phyloP scores from a whole-genome alignment of 92 coral and sea anemone genomes.

The Galaxea fascicularis region DNA sequence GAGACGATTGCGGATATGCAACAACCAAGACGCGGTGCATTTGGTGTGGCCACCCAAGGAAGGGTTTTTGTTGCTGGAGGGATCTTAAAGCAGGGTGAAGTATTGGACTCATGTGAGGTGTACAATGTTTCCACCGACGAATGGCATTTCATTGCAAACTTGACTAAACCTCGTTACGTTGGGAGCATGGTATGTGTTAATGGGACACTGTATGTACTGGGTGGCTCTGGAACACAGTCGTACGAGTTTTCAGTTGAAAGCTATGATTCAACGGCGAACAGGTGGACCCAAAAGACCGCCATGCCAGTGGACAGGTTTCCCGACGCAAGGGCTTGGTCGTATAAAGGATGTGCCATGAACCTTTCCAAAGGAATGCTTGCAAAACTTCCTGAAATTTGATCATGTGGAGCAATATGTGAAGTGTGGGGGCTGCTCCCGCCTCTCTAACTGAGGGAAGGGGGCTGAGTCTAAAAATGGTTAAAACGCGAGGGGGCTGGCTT shows the following conservation, averaged over 20 bases:
- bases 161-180: neutral
- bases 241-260: neutral
- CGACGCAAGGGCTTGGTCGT: neutral
- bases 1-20: slow-evolving; percentile 6
- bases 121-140: slow-evolving; percentile 2
- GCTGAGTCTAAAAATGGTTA: no score
- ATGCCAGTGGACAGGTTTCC: neutral
- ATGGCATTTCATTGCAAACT: slow-evolving; percentile 18
- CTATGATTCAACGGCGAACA: slow-evolving; percentile 7
- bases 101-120: neutral
- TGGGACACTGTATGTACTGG: slow-evolving; percentile 11
- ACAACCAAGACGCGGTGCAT: neutral
- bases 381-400: no score
- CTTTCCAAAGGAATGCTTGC: slow-evolving; percentile 17
- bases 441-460: no score
- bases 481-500: no score
- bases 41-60: slow-evolving; percentile 3
- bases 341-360: slow-evolving; percentile 10
- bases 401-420: no score
- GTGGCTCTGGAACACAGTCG: neutral
- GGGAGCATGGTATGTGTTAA: slow-evolving; percentile 28
- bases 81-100: no score
- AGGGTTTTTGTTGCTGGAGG: slow-evolving; percentile 5
- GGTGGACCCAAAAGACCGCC: slow-evolving; percentile 28
- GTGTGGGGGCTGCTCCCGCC: no score